phyloP scores from a whole-genome alignment of 2,888 invertebrate genomes.

The Phortica magna region DNA sequence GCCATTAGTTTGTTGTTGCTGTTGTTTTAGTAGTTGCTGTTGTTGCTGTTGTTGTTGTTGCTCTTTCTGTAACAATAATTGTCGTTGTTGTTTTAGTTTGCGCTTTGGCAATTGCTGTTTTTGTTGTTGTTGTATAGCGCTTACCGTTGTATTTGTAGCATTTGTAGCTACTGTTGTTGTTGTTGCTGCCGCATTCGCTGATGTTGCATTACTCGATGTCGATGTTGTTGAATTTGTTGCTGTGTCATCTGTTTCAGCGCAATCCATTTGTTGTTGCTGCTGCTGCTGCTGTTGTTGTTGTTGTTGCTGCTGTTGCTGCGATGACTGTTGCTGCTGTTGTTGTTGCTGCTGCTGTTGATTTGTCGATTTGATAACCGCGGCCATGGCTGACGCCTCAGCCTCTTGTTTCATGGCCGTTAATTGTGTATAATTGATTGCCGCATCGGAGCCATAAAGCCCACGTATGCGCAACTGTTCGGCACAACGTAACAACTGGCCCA shows the following conservation, averaged over 20 bases:
- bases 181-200: slow-evolving; percentile 56
- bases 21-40: slow-evolving; percentile 41
- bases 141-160: not conserved
- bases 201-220: slow-evolving; percentile 64
- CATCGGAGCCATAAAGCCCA: slow-evolving; percentile 80
- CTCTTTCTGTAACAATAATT: slow-evolving; percentile 42
- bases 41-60: slow-evolving; percentile 51
- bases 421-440: slow-evolving; percentile 75
- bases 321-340: slow-evolving; percentile 44
- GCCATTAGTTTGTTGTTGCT: slow-evolving; percentile 46
- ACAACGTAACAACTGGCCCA: slow-evolving; percentile 88
- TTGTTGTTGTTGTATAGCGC: slow-evolving; percentile 74
- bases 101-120: slow-evolving; percentile 60
- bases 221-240: slow-evolving; percentile 66
- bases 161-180: slow-evolving; percentile 43
- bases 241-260: slow-evolving; percentile 66
- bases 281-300: slow-evolving; percentile 26
- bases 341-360: slow-evolving; percentile 62
- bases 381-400: slow-evolving; percentile 29
- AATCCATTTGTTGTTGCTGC: slow-evolving; percentile 52
- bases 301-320: slow-evolving; percentile 64
- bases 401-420: slow-evolving; percentile 67
- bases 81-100: slow-evolving; percentile 40
- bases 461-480: slow-evolving; percentile 91
- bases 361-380: not conserved